Evolutionary conservation across 2,113 vertebrate genomes (phyloP).

Genomic region (Gambusia affinis): DNA sequence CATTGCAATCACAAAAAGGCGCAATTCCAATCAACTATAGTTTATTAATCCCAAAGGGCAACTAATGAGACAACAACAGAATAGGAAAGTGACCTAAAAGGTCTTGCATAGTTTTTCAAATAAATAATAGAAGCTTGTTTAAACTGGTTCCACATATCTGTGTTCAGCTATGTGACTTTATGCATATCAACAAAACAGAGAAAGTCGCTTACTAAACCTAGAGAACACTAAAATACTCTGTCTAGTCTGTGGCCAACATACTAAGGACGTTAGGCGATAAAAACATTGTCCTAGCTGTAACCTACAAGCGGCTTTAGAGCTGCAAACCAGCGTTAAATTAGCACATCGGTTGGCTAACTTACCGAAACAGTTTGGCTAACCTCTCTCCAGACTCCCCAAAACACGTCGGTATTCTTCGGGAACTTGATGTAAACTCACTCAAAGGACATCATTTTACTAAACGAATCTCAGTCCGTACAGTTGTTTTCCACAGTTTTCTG

Average conservation of each 20-base stretch:
- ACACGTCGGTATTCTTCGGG: background rate
- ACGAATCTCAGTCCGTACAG: conserved; percentile 4
- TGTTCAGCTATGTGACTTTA: background rate
- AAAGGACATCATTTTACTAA: background rate
- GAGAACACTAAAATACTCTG: background rate
- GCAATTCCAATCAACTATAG: background rate
- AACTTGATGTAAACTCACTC: background rate
- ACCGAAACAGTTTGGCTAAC: conserved; percentile 47
- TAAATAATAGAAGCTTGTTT: background rate
- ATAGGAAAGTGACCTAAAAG: background rate
- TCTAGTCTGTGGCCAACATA: background rate
- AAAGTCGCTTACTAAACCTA: background rate
- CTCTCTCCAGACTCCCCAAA: conserved; percentile 1
- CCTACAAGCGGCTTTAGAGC: background rate
- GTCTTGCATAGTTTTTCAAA: background rate
- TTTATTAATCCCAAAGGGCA: background rate
- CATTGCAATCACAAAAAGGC: background rate
- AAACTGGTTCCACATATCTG: background rate
- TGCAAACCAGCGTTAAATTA: background rate
- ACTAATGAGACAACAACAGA: background rate
- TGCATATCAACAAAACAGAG: background rate
- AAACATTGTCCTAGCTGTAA: background rate
- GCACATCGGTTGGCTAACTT: conserved; percentile 34
- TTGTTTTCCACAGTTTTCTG: conserved; percentile 22
- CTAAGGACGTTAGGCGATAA: background rate